Percentiles rank a stretch among this genome's conserved stretches.
Evolutionary conservation across 2,797 vertebrate genomes (phyloP).

Genomic region (Esox lucius): DNA sequence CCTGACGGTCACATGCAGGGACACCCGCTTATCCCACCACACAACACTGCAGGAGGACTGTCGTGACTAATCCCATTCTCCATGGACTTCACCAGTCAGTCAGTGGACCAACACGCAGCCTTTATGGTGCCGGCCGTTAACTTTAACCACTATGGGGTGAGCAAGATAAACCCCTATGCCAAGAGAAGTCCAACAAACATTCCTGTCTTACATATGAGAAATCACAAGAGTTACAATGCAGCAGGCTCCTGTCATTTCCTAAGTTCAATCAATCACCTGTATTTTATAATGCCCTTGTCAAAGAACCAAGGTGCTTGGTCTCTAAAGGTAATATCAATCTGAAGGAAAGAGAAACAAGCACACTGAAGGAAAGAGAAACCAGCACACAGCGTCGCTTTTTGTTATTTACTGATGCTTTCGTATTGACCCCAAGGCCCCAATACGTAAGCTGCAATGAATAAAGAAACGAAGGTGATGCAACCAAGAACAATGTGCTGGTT

Average conservation of each 20-base stretch:
- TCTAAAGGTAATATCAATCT: too few relatives aligned
- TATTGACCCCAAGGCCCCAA: too few relatives aligned
- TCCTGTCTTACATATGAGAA: background rate
- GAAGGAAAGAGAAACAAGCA: too few relatives aligned
- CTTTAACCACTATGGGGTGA: background rate
- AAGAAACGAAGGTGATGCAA: too few relatives aligned
- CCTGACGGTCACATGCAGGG: constrained; percentile 68
- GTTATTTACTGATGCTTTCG: too few relatives aligned
- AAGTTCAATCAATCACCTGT: background rate
- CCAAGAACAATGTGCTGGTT: too few relatives aligned
- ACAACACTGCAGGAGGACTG: background rate
- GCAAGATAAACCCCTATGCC: background rate
- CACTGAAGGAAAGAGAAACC: too few relatives aligned
- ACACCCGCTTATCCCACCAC: background rate
- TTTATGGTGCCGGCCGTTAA: background rate
- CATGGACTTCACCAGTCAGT: constrained; percentile 41
- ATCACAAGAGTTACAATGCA: background rate
- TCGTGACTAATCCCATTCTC: constrained; percentile 55
- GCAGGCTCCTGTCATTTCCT: background rate
- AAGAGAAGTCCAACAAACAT: background rate
- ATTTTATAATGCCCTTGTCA: too few relatives aligned
- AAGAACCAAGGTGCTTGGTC: too few relatives aligned
- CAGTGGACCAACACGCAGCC: background rate
- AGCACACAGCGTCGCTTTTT: too few relatives aligned
- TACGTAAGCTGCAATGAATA: too few relatives aligned